Base-by-base conservation (phyloP, 2,888 invertebrate species). In the Phymatocera aterrima region DNA sequence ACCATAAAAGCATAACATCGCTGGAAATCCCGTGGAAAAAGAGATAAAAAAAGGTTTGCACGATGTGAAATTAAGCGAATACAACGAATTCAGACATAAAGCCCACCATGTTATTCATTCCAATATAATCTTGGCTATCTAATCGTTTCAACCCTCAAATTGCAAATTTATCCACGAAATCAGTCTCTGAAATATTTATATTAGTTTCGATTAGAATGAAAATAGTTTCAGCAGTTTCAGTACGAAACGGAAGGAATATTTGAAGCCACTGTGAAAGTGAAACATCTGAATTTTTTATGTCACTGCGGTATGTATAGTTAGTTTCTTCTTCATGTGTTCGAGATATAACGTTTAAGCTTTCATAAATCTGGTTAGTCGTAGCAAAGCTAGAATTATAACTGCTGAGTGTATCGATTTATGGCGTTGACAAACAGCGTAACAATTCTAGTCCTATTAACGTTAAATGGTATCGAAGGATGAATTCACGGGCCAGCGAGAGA, bases 301-400 rank as follows among this genome's bases (percentile, higher is more conserved):
- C 24, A 43, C 43, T 68, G 43, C 46, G 46, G 68, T 6, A n/a
- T n/a, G n/a, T n/a, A n/a, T n/a, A 54, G 18, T 21, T 12, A 46
- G 18, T 51, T 72, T 51, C 3, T 72, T 57, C 10, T 57, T 57
- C 60, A 57, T 40, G 18, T 51, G 10, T 75, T 43, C 40, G 15
- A 75, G 40, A 75, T 75, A n/a, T n/a, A 75, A 72, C 54, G 21
- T 3, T 31, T 40, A 75, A 43, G 57, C 31, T 48, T 75, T 24
- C 57, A 57, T 57, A 75, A 75, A 75, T 75, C 75, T 75, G 75
- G 37, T 75, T 75, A 75, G 75, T 75, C 24, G 40, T 60, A 57
- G 40, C 57, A 40, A 75, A 57, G 57, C 75, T 57, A 60, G 75
- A 75, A 75, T 72, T 72, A 72, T 34, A 31, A 34, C 51, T 31